phyloP scores from a whole-genome alignment of 2,113 vertebrate genomes.

The Plotosus lineatus region DNA sequence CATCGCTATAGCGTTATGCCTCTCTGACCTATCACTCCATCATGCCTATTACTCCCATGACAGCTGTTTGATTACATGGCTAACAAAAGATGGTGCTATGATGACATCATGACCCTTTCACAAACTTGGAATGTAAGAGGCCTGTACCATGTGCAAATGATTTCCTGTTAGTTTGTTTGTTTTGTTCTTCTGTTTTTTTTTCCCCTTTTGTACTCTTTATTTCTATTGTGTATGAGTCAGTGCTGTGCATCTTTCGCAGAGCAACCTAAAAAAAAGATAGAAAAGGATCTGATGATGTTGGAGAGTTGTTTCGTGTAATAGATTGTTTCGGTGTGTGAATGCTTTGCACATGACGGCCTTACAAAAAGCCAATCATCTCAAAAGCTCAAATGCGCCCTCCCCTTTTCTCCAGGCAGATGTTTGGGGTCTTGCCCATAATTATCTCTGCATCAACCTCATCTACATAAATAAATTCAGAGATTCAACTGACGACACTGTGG shows the following conservation, averaged over 20 bases:
- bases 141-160: slow-evolving; percentile 10
- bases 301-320: not conserved
- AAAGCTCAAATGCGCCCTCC: too few relatives aligned
- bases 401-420: slow-evolving; percentile 30
- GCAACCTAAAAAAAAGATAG: not conserved
- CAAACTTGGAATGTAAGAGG: not conserved
- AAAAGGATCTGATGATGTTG: not conserved
- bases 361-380: not conserved
- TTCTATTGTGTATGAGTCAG: not conserved
- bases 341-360: not conserved
- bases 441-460: slow-evolving; percentile 21
- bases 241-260: not conserved
- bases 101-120: slow-evolving; percentile 22
- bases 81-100: slow-evolving; percentile 1
- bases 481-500: slow-evolving; percentile 38
- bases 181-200: not conserved
- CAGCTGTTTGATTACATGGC: not conserved
- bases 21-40: slow-evolving; percentile 15
- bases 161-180: not conserved
- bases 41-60: slow-evolving; percentile 15
- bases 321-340: not conserved
- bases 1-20: slow-evolving; percentile 14
- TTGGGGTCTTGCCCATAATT: slow-evolving; percentile 5
- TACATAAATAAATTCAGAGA: slow-evolving; percentile 43
- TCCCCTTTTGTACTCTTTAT: too few relatives aligned